phyloP scores from a whole-genome alignment of 1,140 invertebrate genomes.

The Leptinotarsa defecta region DNA sequence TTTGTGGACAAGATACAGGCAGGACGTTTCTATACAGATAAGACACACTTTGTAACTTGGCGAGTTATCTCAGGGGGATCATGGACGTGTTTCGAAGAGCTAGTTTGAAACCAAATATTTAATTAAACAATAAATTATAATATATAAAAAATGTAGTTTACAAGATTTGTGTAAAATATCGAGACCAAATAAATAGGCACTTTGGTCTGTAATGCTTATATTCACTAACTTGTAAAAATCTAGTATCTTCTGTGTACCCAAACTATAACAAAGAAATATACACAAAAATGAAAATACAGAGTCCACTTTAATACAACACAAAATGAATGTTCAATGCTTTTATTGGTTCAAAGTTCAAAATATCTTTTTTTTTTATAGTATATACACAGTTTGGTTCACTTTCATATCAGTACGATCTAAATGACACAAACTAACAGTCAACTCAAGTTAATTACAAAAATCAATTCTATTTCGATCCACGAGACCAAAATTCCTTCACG shows the following conservation, averaged over 20 bases:
- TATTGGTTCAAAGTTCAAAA: background rate
- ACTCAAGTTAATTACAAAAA: background rate
- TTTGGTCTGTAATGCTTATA: constrained; percentile 47
- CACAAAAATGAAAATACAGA: constrained; percentile 22
- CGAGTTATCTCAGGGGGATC: background rate
- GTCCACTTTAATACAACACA: constrained; percentile 20
- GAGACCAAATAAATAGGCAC: constrained; percentile 52
- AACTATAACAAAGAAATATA: constrained; percentile 32
- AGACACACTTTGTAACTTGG: too few species aligned
- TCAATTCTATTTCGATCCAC: too few species aligned
- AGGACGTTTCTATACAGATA: too few species aligned
- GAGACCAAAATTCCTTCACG: too few species aligned
- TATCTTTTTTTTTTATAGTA: background rate
- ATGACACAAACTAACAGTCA: background rate
- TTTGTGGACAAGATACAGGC: too few species aligned
- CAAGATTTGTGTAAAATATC: constrained; percentile 29
- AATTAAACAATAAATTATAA: constrained; percentile 24
- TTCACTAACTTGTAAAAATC: constrained; percentile 35
- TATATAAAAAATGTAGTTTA: constrained; percentile 18
- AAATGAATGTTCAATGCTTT: background rate
- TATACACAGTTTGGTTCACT: background rate
- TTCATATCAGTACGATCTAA: background rate
- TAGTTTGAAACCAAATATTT: background rate
- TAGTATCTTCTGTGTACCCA: constrained; percentile 29
- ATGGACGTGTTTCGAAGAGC: background rate